Evolutionary conservation across 2,888 invertebrate species (phyloP).

Genomic region (Pasiphila rectangulata): DNA sequence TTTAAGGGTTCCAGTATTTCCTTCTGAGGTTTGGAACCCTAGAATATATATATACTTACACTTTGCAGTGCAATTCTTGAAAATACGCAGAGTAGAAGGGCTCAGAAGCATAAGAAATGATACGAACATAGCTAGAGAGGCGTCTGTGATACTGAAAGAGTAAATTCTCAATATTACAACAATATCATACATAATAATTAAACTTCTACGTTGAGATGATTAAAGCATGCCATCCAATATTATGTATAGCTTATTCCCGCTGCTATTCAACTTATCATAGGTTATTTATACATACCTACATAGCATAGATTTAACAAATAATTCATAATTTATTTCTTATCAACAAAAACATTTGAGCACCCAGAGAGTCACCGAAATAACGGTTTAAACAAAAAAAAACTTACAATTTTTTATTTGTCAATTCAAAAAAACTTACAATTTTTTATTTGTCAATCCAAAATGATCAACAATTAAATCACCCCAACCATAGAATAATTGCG

Average conservation of each 20-base stretch:
- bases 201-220: no score
- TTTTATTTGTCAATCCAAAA: slow-evolving; percentile 30
- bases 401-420: neutral
- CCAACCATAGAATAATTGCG: slow-evolving; percentile 67
- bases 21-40: no score
- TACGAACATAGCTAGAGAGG: slow-evolving; percentile 49
- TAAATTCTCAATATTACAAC: no score
- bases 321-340: no score
- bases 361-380: neutral
- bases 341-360: neutral
- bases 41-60: slow-evolving; percentile 42
- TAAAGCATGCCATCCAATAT: no score
- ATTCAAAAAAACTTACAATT: slow-evolving; percentile 44
- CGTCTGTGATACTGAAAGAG: slow-evolving; percentile 58
- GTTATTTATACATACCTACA: no score
- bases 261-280: no score
- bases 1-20: no score
- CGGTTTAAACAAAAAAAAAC: no score
- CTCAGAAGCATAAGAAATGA: slow-evolving; percentile 51
- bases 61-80: slow-evolving; percentile 49
- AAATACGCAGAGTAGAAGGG: slow-evolving; percentile 44
- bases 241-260: no score
- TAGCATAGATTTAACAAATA: no score
- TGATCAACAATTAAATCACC: slow-evolving; percentile 42
- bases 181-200: no score